Evolutionary conservation across 2,888 invertebrate genomes (phyloP), one percentile per base, ranked within the genome.

Genomic region (Camptogramma bilineatum): DNA sequence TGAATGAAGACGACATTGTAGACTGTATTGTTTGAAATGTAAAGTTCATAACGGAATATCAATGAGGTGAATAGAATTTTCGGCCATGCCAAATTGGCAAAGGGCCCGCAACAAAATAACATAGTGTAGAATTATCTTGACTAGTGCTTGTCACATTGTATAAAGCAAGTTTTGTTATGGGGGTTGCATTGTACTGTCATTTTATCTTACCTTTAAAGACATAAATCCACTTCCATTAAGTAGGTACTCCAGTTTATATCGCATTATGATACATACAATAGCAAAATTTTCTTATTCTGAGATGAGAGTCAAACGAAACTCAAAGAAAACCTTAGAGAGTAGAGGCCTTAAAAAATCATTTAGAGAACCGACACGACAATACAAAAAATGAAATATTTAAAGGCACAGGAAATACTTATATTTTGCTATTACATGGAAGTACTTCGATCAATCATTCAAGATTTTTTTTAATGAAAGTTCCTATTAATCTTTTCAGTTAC

Each of bases 401-500:
- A n/a, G n/a, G n/a, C n/a, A n/a, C n/a, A n/a, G n/a, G n/a, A n/a
- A n/a, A n/a, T n/a, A n/a, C n/a, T n/a, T n/a, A n/a, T n/a, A n/a
- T n/a, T n/a, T n/a, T n/a, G n/a, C n/a, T n/a, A n/a, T n/a, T n/a
- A n/a, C n/a, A n/a, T n/a, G n/a, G n/a, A n/a, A n/a, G n/a, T n/a
- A n/a, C n/a, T n/a, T n/a, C n/a, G n/a, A n/a, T n/a, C n/a, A n/a
- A n/a, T n/a, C n/a, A n/a, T n/a, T 24, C 4, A 21, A 21, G 4
- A 3, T 3, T 21, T 21, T 21, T 31, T 31, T 31, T 31, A 9
- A 39, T 10, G 10, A 2, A 13, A 28, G 28, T 28, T 28, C 28
- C 10, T 13, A 39, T 0, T 39, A 9, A 1, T 39, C 1, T 9
- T 86, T 86, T 7, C 91, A 97, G 96, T 92, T 97, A 16, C 93